Conservation (phyloP, 1,140 invertebrate species). For the Asobara japonica region DNA sequence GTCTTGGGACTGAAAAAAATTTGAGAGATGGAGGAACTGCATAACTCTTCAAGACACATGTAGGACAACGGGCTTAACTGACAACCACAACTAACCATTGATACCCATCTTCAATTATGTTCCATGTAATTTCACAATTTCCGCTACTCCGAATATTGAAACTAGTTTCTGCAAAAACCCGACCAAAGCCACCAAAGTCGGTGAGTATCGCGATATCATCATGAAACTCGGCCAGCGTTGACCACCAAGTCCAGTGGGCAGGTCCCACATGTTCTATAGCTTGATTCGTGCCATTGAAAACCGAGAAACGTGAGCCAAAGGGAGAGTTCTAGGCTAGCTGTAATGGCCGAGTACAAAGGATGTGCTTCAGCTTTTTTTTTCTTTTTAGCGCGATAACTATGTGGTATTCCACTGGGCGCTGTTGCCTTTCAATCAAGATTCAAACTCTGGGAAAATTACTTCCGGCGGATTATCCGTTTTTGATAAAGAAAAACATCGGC, state of each 20-base stretch:
- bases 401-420: background rate
- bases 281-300: background rate
- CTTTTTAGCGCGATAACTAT: background rate
- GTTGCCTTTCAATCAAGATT: constrained; percentile 1
- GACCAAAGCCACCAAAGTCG: background rate
- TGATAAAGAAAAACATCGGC: background rate
- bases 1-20: background rate
- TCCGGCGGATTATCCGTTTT: background rate
- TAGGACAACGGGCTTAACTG: too few species aligned
- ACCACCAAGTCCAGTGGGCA: background rate
- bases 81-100: too few species aligned
- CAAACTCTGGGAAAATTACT: background rate
- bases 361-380: background rate
- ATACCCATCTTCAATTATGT: too few species aligned
- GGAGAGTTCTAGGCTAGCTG: background rate
- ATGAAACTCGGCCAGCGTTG: background rate
- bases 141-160: background rate
- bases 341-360: background rate
- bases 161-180: background rate
- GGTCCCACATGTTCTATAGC: too few species aligned
- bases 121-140: background rate
- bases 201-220: background rate
- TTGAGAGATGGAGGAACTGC: too few species aligned
- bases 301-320: background rate
- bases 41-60: too few species aligned